phyloP scores from a whole-genome alignment of 2,888 invertebrate species.

The Polydrusus cervinus region DNA sequence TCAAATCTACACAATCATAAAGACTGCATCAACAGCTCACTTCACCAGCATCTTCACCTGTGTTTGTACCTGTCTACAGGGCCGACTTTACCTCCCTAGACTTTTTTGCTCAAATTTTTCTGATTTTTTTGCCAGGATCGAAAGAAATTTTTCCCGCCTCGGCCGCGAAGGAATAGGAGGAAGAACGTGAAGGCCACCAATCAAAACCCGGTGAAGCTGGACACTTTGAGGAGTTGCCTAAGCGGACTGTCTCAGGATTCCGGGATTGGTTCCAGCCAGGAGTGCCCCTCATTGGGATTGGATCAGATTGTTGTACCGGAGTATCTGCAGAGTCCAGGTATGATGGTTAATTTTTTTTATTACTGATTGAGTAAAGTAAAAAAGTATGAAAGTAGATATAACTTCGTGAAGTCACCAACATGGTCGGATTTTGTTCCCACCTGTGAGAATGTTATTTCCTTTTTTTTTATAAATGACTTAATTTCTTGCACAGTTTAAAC shows the following conservation, averaged over 20 bases:
- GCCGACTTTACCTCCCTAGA: not conserved
- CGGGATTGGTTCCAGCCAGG: constrained; percentile 70
- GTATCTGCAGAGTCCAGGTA: constrained; percentile 55
- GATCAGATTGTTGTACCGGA: constrained; percentile 67
- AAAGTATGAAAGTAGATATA: too few species aligned
- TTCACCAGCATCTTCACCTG: constrained; percentile 12
- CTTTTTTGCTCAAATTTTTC: constrained; percentile 28
- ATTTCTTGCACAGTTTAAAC: too few species aligned
- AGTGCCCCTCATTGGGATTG: constrained; percentile 64
- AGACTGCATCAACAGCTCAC: constrained; percentile 14
- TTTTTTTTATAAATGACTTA: too few species aligned
- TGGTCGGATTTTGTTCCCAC: too few species aligned
- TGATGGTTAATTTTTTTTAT: not conserved
- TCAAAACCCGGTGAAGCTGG: constrained; percentile 63
- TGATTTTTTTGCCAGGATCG: constrained; percentile 73
- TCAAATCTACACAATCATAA: not conserved
- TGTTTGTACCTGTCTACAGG: constrained; percentile 11
- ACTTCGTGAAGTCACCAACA: too few species aligned
- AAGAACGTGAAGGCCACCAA: constrained; percentile 56
- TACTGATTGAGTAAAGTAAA: too few species aligned
- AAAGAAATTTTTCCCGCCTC: constrained; percentile 80
- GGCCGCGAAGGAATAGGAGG: constrained; percentile 72
- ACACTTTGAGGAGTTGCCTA: constrained; percentile 67
- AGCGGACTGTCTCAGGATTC: constrained; percentile 68
- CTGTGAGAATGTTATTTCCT: too few species aligned